A percentile compares a stretch with the other conserved stretches of the same genome.
phyloP scores from a whole-genome alignment of 2,797 vertebrate species.

The Spinibarbus caldwelli region DNA sequence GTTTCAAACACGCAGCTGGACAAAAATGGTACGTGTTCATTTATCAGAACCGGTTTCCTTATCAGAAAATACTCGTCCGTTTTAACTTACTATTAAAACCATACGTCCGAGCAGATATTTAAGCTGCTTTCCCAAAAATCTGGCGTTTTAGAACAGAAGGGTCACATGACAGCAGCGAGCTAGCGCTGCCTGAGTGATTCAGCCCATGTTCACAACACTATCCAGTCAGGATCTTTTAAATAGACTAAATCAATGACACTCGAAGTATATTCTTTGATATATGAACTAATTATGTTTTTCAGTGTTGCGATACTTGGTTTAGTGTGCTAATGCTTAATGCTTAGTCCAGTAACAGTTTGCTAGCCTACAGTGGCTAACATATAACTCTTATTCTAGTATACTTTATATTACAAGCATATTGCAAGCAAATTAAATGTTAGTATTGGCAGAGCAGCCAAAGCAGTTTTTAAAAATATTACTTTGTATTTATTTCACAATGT shows the following conservation, averaged over 20 bases:
- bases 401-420: not conserved
- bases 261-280: not conserved
- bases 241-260: not conserved
- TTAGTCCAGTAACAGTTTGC: not conserved
- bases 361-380: constrained; percentile 39
- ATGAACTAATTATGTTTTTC: not conserved
- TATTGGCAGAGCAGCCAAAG: not conserved
- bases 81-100: not conserved
- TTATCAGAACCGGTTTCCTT: not conserved
- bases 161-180: constrained; percentile 50
- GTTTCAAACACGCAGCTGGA: constrained; percentile 68
- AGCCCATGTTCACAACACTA: not conserved
- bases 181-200: constrained; percentile 17
- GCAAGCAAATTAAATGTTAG: not conserved
- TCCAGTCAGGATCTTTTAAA: not conserved
- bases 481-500: not conserved
- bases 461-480: fast-evolving
- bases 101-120: not conserved
- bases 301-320: not conserved
- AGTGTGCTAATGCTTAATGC: not conserved
- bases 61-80: not conserved
- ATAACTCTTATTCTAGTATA: not conserved
- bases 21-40: constrained; percentile 77
- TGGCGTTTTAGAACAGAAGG: not conserved
- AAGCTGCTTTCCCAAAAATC: not conserved